phyloP scores from a whole-genome alignment of 2,113 vertebrate genomes.

The Notothenia rossii region DNA sequence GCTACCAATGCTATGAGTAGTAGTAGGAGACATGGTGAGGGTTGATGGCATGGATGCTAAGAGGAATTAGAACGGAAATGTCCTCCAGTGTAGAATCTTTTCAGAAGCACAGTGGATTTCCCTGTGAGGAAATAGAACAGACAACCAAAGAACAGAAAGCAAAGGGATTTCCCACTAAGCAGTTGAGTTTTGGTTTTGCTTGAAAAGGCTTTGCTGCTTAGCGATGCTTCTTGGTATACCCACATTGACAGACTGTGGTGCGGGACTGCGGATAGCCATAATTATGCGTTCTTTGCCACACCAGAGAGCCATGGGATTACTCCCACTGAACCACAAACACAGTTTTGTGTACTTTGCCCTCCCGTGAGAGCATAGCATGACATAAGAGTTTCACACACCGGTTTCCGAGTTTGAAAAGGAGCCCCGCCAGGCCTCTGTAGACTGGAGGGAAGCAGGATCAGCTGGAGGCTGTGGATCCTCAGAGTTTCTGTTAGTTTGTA shows the following conservation, averaged over 20 bases:
- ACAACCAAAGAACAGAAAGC: conserved; percentile 15
- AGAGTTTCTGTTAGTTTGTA: conserved; percentile 42
- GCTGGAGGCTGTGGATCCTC: conserved; percentile 6
- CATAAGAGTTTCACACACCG: conserved; percentile 48
- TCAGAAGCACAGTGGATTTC: conserved; percentile 9
- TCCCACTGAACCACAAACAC: conserved; percentile 48
- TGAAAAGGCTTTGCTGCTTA: conserved; percentile 28
- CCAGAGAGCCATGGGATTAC: conserved; percentile 34
- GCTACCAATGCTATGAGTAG: neutral
- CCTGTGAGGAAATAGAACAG: neutral
- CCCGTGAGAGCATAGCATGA: conserved; percentile 9
- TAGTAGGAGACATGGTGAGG: neutral
- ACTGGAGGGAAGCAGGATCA: conserved; percentile 9
- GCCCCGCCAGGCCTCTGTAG: neutral
- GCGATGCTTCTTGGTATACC: conserved; percentile 28
- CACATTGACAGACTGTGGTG: conserved; percentile 45
- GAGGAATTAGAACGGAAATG: neutral
- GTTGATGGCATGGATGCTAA: neutral
- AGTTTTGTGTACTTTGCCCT: conserved; percentile 19
- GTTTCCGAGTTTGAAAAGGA: conserved; percentile 26
- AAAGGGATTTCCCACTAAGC: conserved; percentile 48
- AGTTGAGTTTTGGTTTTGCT: conserved; percentile 41
- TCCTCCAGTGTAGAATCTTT: neutral
- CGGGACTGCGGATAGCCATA: conserved; percentile 54
- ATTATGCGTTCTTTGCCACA: conserved; percentile 53